Evolutionary conservation across 2,888 invertebrate genomes (phyloP).

Genomic region (Idaea aversata): DNA sequence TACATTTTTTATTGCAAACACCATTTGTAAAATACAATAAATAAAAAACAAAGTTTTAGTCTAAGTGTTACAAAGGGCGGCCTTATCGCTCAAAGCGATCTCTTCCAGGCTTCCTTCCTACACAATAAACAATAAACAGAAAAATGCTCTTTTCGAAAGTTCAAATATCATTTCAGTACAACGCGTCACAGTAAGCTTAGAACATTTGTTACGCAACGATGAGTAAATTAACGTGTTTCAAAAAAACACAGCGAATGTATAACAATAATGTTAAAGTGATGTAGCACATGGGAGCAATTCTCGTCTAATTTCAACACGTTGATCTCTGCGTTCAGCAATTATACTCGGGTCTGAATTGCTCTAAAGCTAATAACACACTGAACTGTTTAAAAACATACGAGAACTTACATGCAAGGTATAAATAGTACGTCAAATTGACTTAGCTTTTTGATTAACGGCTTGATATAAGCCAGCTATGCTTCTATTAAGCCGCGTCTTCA

Average conservation of each 20-base stretch:
- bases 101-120: too few relatives aligned
- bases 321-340: constrained; percentile 28
- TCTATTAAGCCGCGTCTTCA: not conserved
- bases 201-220: not conserved
- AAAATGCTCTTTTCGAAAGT: too few relatives aligned
- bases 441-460: not conserved
- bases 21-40: too few relatives aligned
- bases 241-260: constrained; percentile 25
- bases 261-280: constrained; percentile 38
- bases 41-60: too few relatives aligned
- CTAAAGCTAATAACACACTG: constrained; percentile 8
- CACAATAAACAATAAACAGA: too few relatives aligned
- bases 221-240: constrained; percentile 29
- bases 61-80: too few relatives aligned
- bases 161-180: too few relatives aligned
- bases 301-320: constrained; percentile 35
- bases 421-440: not conserved
- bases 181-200: not conserved
- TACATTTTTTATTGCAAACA: too few relatives aligned
- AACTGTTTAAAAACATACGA: not conserved
- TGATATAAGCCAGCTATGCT: too few relatives aligned
- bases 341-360: constrained; percentile 11
- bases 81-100: too few relatives aligned
- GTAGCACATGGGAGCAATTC: constrained; percentile 42
- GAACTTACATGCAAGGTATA: not conserved